Conservation (phyloP, 2,113 vertebrate species). For the Heterotis niloticus region DNA sequence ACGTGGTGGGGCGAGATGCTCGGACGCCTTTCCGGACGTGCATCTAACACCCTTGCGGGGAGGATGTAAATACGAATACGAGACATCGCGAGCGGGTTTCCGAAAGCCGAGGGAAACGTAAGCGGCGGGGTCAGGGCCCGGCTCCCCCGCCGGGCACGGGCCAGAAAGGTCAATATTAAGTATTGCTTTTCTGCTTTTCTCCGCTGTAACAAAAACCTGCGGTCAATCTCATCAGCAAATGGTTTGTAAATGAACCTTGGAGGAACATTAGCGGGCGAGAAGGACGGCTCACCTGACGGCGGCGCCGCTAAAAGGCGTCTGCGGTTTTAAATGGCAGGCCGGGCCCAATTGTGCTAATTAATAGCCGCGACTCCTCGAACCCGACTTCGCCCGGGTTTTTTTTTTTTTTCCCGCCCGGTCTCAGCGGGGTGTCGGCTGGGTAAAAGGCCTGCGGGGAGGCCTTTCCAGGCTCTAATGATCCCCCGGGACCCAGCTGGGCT, state of each 20-base stretch:
- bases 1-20: too few relatives aligned
- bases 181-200: not conserved
- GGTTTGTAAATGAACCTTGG: constrained; percentile 75
- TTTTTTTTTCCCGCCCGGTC: constrained; percentile 23
- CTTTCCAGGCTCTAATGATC: constrained; percentile 59
- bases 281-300: constrained; percentile 34
- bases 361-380: constrained; percentile 74
- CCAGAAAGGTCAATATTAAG: not conserved
- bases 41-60: too few relatives aligned
- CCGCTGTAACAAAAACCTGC: constrained; percentile 24
- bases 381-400: not conserved
- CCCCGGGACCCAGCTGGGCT: constrained; percentile 66
- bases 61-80: not conserved
- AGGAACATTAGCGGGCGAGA: constrained; percentile 59
- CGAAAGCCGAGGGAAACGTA: not conserved
- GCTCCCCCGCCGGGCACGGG: not conserved
- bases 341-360: constrained; percentile 96
- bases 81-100: not conserved
- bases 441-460: constrained; percentile 74
- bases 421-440: constrained; percentile 66
- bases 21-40: too few relatives aligned
- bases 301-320: constrained; percentile 79
- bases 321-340: constrained; percentile 84
- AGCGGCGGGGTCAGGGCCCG: not conserved
- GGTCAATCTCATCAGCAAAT: constrained; percentile 72